Conservation (phyloP, 2,888 invertebrate genomes). For the Pogonocherus hispidulus region DNA sequence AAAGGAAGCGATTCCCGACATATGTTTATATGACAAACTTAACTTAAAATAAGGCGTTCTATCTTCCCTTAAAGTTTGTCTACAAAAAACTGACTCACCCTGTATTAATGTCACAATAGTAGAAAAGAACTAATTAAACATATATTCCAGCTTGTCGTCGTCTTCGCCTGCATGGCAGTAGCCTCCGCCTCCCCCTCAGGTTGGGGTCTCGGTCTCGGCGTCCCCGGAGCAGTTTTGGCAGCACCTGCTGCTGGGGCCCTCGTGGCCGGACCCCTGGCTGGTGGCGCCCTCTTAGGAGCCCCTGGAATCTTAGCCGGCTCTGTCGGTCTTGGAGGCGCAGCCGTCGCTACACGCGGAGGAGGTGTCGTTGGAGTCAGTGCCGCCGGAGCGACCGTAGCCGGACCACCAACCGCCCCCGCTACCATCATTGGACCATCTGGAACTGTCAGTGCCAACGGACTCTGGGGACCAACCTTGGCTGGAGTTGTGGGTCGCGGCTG, state of each 20-base stretch:
- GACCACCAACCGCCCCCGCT: constrained; percentile 59
- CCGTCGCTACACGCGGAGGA: constrained; percentile 44
- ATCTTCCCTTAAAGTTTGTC: no score
- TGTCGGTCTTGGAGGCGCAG: constrained; percentile 36
- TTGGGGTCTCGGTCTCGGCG: constrained; percentile 42
- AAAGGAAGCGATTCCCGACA: no score
- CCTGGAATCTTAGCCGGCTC: constrained; percentile 12
- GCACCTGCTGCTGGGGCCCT: constrained; percentile 40
- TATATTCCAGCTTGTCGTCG: constrained; percentile 42
- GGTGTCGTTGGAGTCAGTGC: constrained; percentile 51
- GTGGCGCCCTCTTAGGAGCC: neutral
- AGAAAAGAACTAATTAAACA: neutral
- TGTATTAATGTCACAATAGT: no score
- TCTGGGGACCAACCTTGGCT: constrained; percentile 61
- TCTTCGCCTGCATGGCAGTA: constrained; percentile 49
- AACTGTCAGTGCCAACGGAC: constrained; percentile 62
- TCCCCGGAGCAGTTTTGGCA: constrained; percentile 41
- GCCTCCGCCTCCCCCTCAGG: constrained; percentile 48
- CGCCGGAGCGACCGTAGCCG: constrained; percentile 55
- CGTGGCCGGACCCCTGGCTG: constrained; percentile 37
- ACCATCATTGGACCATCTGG: constrained; percentile 60
- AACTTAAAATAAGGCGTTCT: no score
- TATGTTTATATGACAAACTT: no score
- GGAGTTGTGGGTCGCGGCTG: constrained; percentile 49
- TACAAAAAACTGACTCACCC: no score